Evolutionary conservation across 2,888 invertebrate genomes (phyloP).

Genomic region (Torymus texanus): DNA sequence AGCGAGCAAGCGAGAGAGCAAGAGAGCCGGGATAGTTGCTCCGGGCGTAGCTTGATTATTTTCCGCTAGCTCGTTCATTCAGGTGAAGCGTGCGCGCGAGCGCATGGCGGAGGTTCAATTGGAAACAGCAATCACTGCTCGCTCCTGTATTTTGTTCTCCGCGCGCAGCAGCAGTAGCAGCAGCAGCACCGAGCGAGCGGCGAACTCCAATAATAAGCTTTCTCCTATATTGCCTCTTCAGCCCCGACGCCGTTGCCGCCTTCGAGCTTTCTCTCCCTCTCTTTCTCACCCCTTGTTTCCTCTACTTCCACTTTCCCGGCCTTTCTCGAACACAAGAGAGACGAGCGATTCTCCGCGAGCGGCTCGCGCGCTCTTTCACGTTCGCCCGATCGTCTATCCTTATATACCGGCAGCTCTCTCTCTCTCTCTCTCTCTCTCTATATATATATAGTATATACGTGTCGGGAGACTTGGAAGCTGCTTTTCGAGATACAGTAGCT

Average conservation of each 20-base stretch:
- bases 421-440: no score
- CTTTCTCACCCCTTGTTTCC: slow-evolving; percentile 34
- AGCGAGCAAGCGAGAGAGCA: neutral
- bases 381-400: neutral
- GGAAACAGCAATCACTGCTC: slow-evolving; percentile 76
- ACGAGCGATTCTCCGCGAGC: slow-evolving; percentile 32
- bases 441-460: neutral
- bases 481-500: slow-evolving; percentile 60
- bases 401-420: no score
- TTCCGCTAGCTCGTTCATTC: slow-evolving; percentile 75
- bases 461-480: slow-evolving; percentile 28
- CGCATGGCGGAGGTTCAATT: slow-evolving; percentile 73
- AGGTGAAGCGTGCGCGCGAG: slow-evolving; percentile 72
- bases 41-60: slow-evolving; percentile 75
- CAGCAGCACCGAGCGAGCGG: slow-evolving; percentile 55
- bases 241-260: slow-evolving; percentile 60
- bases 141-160: slow-evolving; percentile 74
- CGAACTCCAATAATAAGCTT: slow-evolving; percentile 76
- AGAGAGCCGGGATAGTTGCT: slow-evolving; percentile 68
- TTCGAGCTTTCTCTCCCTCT: slow-evolving; percentile 54
- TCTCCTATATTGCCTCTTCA: slow-evolving; percentile 75
- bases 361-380: slow-evolving; percentile 18
- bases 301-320: slow-evolving; percentile 37
- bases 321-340: slow-evolving; percentile 40
- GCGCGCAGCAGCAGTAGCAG: slow-evolving; percentile 25